phyloP scores from a whole-genome alignment of 2,113 vertebrate genomes.

The Macaca nemestrina region DNA sequence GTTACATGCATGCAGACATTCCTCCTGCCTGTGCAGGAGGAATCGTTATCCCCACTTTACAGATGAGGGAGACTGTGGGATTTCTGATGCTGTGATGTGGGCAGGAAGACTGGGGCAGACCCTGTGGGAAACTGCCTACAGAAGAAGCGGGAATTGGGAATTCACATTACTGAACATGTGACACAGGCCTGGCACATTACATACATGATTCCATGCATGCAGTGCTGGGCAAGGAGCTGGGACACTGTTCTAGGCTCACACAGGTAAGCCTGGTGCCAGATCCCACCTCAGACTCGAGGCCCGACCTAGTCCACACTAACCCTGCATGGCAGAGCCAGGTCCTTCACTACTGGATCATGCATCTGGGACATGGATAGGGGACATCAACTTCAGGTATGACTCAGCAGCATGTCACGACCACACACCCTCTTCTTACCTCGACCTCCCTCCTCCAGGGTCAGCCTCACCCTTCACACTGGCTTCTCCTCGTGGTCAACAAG shows the following conservation, averaged over 20 bases:
- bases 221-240: not conserved
- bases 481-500: rapidly evolving
- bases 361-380: too few relatives aligned
- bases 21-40: not conserved
- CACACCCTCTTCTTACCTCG: not conserved
- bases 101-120: not conserved
- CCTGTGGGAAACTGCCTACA: not conserved
- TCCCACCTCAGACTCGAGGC: not conserved
- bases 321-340: not conserved
- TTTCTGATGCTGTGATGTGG: not conserved
- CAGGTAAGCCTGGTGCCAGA: rapidly evolving
- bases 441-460: not conserved
- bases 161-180: not conserved
- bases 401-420: not conserved
- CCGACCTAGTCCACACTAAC: not conserved
- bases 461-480: too few relatives aligned
- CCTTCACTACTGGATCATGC: not conserved
- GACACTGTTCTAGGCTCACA: not conserved
- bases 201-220: not conserved
- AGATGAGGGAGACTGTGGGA: not conserved
- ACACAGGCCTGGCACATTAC: not conserved
- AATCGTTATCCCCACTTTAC: too few relatives aligned
- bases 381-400: rapidly evolving
- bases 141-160: not conserved
- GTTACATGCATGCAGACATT: not conserved